Evolutionary conservation across 2,797 vertebrate species (phyloP).

Genomic region (Karalla daura): DNA sequence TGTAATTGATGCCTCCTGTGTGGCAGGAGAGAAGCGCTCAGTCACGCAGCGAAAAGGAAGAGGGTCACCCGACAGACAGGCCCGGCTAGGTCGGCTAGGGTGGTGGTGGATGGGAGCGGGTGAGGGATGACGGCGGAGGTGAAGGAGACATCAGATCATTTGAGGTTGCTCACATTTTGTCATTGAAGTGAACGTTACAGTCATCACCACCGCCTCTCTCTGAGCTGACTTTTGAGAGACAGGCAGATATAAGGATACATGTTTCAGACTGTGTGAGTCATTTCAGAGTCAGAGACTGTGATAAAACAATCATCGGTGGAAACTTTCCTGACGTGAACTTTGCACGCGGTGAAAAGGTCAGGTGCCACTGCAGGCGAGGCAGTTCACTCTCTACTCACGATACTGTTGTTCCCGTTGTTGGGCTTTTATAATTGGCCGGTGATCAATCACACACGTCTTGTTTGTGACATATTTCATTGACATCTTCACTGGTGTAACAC

Average conservation of each 20-base stretch:
- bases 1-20: slow-evolving; percentile 87
- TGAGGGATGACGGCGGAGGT: slow-evolving; percentile 29
- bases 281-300: not conserved
- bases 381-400: not conserved
- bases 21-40: slow-evolving; percentile 77
- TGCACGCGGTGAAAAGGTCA: not conserved
- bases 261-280: not conserved
- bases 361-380: no score
- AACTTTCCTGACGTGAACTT: not conserved
- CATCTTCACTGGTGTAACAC: not conserved
- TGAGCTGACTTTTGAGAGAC: not conserved
- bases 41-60: slow-evolving; percentile 77
- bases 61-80: slow-evolving; percentile 79
- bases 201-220: not conserved
- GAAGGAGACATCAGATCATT: slow-evolving; percentile 18
- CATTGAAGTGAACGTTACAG: slow-evolving; percentile 8
- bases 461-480: not conserved
- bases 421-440: not conserved
- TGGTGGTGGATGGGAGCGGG: slow-evolving; percentile 13
- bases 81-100: slow-evolving; percentile 48
- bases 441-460: slow-evolving; percentile 2
- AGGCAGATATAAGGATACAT: not conserved
- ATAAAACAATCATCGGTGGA: not conserved
- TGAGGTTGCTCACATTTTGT: not conserved
- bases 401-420: not conserved